Percentiles rank a stretch among this genome's conserved stretches.
Evolutionary conservation across 2,888 invertebrate genomes (phyloP).

Genomic region (Phragmatobia fuliginosa): DNA sequence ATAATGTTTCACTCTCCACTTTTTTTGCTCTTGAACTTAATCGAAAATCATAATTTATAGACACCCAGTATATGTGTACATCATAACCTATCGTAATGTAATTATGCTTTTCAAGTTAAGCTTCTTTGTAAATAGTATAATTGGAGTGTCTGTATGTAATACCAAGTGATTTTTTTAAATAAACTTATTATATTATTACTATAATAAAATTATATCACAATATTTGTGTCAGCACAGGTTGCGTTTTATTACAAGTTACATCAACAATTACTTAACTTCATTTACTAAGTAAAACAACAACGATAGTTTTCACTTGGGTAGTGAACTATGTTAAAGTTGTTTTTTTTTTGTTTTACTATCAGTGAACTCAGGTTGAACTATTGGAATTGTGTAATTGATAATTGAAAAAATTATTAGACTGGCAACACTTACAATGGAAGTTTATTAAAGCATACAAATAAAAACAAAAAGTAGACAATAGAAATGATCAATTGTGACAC

Average conservation of each 20-base stretch:
- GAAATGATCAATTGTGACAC: not conserved
- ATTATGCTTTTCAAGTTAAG: too few species aligned
- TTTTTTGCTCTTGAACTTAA: too few species aligned
- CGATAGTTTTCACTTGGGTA: constrained; percentile 42
- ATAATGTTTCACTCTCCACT: too few species aligned
- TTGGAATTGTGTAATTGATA: constrained; percentile 40
- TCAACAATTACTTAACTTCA: constrained; percentile 36
- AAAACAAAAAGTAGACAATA: not conserved
- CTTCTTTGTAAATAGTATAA: too few species aligned
- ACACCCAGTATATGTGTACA: too few species aligned
- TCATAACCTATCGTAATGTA: too few species aligned
- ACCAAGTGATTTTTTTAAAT: too few species aligned
- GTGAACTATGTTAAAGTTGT: constrained; percentile 28
- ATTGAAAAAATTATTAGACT: constrained; percentile 23
- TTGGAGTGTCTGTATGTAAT: too few species aligned
- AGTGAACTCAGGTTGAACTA: constrained; percentile 25
- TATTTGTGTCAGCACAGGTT: constrained; percentile 1
- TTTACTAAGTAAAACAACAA: constrained; percentile 20
- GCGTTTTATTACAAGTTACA: constrained; percentile 26
- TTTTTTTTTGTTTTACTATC: constrained; percentile 33
- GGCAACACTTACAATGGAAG: constrained; percentile 11
- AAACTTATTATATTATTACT: too few species aligned
- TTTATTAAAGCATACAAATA: constrained; percentile 13
- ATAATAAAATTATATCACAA: not conserved
- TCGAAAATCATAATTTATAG: not conserved